phyloP scores from a whole-genome alignment of 2,113 vertebrate species.

The Zonotrichia leucophrys region DNA sequence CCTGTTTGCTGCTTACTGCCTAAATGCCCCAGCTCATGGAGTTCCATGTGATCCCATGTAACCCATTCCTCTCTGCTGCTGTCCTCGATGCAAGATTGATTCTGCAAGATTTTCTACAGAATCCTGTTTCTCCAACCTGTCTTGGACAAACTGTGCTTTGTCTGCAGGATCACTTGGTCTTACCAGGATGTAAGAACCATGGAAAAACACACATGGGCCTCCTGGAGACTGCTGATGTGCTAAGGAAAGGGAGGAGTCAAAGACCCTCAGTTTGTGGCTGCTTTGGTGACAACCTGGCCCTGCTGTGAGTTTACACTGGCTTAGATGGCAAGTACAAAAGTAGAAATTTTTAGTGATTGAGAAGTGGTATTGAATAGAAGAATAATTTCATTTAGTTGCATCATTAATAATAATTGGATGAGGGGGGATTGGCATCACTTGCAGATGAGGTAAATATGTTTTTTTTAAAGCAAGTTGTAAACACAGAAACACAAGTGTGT shows the following conservation, averaged over 20 bases:
- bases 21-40: not conserved
- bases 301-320: accelerated
- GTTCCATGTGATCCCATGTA: not conserved
- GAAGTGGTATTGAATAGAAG: not conserved
- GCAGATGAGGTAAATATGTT: not conserved
- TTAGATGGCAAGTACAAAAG: not conserved
- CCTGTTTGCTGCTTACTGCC: accelerated
- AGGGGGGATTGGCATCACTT: not conserved
- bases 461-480: not conserved
- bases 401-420: not conserved
- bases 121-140: not conserved
- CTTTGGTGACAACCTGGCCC: not conserved
- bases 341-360: not conserved
- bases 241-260: not conserved
- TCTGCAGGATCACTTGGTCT: not conserved
- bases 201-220: not conserved
- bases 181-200: not conserved
- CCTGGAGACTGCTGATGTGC: not conserved
- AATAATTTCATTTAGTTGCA: not conserved
- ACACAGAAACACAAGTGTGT: not conserved
- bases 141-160: not conserved
- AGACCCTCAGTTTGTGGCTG: not conserved
- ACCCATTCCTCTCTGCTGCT: not conserved
- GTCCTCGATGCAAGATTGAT: accelerated
- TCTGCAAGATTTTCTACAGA: not conserved